These are phyloP conservation scores for Tipula confusa DNA, from an alignment of 2,888 invertebrate genomes.

Conservation along the genomic window DNA sequence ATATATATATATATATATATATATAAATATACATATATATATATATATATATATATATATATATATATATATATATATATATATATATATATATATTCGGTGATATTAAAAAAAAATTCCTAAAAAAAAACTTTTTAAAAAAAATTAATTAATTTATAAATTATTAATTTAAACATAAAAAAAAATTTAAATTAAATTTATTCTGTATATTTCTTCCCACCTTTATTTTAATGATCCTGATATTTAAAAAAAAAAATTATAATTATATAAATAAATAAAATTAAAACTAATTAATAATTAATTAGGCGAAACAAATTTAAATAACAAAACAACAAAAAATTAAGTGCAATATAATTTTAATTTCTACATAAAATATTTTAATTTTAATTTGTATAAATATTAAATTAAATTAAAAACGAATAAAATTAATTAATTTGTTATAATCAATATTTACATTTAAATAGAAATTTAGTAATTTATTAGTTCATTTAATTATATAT, in stretches of 20 bases:
- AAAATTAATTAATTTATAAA: not conserved
- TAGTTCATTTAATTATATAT: not conserved
- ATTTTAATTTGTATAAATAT: not conserved
- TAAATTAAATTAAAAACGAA: not conserved
- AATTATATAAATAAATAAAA: not conserved
- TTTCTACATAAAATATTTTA: not conserved
- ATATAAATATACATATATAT: too few relatives aligned
- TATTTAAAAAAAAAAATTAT: not conserved
- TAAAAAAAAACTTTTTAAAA: not conserved
- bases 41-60: too few relatives aligned
- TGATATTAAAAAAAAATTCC: conserved; percentile 12
- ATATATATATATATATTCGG: not conserved
- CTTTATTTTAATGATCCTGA: not conserved
- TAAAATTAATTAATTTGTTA: not conserved
- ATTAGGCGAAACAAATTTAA: not conserved
- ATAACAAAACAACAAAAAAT: conserved; percentile 4
- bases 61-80: too few relatives aligned
- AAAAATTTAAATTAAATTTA: not conserved
- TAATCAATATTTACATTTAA: not conserved
- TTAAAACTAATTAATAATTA: not conserved
- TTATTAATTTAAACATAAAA: not conserved
- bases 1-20: too few relatives aligned
- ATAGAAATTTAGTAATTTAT: not conserved
- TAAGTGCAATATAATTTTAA: conserved; percentile 25
- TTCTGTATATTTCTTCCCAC: conserved; percentile 8